Evolutionary conservation across 2,888 invertebrate genomes (phyloP).

Genomic region (Lycia hirtaria): DNA sequence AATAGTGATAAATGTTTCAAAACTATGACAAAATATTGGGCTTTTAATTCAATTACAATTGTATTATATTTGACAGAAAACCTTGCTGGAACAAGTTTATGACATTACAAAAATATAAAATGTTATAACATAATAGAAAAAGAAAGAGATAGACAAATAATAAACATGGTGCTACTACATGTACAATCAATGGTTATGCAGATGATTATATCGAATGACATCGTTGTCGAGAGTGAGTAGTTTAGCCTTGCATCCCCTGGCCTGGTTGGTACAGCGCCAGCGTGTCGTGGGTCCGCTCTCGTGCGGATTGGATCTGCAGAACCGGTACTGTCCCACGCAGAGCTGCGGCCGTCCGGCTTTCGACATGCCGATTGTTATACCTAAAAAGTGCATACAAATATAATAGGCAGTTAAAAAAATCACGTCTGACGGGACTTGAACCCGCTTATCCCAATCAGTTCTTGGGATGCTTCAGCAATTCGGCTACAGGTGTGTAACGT

Average conservation of each 20-base stretch:
- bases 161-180: constrained; percentile 41
- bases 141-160: background rate
- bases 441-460: no score
- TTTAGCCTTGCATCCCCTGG: constrained; percentile 47
- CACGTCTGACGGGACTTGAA: no score
- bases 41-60: no score
- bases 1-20: no score
- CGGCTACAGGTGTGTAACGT: no score
- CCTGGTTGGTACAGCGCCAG: constrained; percentile 50
- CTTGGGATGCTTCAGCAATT: no score
- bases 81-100: constrained; percentile 34
- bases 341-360: constrained; percentile 45
- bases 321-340: constrained; percentile 45
- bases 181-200: constrained; percentile 35
- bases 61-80: constrained; percentile 11
- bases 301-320: constrained; percentile 28
- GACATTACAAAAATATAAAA: background rate
- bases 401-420: no score
- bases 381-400: constrained; percentile 1
- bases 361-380: constrained; percentile 38
- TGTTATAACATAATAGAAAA: background rate
- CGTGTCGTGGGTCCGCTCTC: constrained; percentile 29
- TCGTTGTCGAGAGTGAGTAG: constrained; percentile 43
- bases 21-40: no score
- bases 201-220: constrained; percentile 42